Evolutionary conservation across 2,113 vertebrate genomes (phyloP).

Genomic region (Oreochromis niloticus): DNA sequence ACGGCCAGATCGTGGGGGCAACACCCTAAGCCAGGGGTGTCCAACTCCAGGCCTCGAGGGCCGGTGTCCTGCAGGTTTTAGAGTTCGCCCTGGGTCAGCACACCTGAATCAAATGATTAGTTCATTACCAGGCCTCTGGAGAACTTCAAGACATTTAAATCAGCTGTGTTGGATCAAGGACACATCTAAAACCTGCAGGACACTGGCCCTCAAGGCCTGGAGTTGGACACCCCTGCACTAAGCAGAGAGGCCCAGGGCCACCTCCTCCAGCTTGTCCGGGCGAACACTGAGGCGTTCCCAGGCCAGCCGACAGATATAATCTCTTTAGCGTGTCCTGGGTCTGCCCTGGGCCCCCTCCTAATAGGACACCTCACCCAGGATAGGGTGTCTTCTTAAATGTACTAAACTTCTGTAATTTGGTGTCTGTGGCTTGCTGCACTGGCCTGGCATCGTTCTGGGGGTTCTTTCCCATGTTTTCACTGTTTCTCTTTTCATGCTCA

Average conservation of each 20-base stretch:
- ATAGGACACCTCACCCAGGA: neutral
- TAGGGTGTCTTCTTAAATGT: neutral
- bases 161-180: no score
- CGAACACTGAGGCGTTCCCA: neutral
- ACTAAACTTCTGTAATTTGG: neutral
- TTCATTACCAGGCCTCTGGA: no score
- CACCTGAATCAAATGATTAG: no score
- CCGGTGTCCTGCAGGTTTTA: no score
- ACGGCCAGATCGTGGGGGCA: neutral
- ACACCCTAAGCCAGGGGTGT: neutral
- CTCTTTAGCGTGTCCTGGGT: neutral
- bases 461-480: neutral
- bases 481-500: neutral
- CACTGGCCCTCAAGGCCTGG: no score
- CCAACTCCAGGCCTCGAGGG: no score
- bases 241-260: neutral
- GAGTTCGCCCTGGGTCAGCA: no score
- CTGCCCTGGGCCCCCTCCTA: neutral
- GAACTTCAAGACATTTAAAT: no score
- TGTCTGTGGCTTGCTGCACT: neutral
- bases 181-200: no score
- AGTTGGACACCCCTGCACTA: no score
- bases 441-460: neutral
- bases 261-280: neutral
- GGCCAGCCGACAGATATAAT: neutral